Conservation (phyloP, 1,140 invertebrate genomes). For the Drosophila triauraria region DNA sequence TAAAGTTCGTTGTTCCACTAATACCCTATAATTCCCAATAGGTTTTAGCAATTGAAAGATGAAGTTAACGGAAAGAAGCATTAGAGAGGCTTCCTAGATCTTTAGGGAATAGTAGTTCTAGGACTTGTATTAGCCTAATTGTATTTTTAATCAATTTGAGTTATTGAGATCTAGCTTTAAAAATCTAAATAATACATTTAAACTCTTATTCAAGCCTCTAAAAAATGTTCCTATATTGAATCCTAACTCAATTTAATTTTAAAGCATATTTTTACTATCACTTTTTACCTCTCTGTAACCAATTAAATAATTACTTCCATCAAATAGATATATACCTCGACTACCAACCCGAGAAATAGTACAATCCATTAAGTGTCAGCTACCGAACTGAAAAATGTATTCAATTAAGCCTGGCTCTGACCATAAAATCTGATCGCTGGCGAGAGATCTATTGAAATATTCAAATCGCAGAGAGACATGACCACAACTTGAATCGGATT, state of each 20-base stretch:
- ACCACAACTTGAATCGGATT: conserved; percentile 20
- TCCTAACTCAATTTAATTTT: background rate
- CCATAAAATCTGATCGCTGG: conserved; percentile 26
- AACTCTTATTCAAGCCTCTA: background rate
- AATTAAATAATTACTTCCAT: conserved; percentile 28
- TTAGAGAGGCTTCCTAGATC: no score
- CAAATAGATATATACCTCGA: background rate
- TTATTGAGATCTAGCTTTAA: no score
- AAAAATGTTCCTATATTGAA: background rate
- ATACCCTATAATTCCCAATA: no score
- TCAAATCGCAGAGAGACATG: conserved; percentile 35
- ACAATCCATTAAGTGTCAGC: conserved; percentile 34
- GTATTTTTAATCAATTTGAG: no score
- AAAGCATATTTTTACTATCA: background rate
- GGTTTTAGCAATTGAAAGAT: no score
- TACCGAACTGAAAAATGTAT: conserved; percentile 49
- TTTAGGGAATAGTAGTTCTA: no score
- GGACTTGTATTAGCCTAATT: no score
- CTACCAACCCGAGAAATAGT: conserved; percentile 19
- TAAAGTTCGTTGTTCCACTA: no score
- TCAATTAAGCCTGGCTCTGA: conserved; percentile 32
- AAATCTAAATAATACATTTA: background rate
- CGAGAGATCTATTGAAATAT: conserved; percentile 47
- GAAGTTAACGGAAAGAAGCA: no score
- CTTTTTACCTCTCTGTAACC: background rate